Conservation (phyloP, 1,140 invertebrate genomes). For the Tetragnatha versicolor region DNA sequence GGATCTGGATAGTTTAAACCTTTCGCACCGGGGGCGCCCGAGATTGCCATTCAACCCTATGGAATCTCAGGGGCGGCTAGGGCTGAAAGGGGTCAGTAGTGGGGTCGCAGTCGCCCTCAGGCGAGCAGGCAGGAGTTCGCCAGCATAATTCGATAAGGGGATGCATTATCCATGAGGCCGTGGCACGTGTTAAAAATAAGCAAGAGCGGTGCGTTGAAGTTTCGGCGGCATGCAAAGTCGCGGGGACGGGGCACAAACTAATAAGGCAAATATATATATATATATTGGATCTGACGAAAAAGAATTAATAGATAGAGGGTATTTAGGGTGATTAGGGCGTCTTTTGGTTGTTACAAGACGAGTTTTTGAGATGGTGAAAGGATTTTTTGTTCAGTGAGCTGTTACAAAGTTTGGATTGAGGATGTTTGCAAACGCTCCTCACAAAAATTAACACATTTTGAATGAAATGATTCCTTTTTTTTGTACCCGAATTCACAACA, state of each 20-base stretch:
- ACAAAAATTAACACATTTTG: no score
- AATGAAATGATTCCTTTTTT: no score
- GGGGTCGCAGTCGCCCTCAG: constrained; percentile 19
- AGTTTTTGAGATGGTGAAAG: no score
- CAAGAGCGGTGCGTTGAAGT: constrained; percentile 41
- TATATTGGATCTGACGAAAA: no score
- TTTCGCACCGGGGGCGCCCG: not conserved
- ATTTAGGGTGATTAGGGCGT: no score
- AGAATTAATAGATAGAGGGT: no score
- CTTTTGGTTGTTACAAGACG: no score
- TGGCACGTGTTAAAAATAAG: constrained; percentile 42
- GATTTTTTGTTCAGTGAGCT: no score
- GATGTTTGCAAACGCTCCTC: no score
- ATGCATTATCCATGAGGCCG: constrained; percentile 41
- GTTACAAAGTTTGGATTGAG: no score
- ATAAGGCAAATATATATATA: constrained; percentile 11
- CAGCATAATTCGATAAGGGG: constrained; percentile 23
- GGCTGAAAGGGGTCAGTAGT: no score
- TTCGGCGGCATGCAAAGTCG: constrained; percentile 35
- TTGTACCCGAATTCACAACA: no score
- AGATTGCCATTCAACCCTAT: not conserved
- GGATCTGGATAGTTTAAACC: not conserved
- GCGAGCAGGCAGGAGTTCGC: not conserved
- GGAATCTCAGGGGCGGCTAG: not conserved
- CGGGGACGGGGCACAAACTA: constrained; percentile 1